A percentile compares a stretch with the other conserved stretches of the same genome.
Conservation (phyloP, 2,888 invertebrate species). For the Drosophila pseudotakahashii region DNA sequence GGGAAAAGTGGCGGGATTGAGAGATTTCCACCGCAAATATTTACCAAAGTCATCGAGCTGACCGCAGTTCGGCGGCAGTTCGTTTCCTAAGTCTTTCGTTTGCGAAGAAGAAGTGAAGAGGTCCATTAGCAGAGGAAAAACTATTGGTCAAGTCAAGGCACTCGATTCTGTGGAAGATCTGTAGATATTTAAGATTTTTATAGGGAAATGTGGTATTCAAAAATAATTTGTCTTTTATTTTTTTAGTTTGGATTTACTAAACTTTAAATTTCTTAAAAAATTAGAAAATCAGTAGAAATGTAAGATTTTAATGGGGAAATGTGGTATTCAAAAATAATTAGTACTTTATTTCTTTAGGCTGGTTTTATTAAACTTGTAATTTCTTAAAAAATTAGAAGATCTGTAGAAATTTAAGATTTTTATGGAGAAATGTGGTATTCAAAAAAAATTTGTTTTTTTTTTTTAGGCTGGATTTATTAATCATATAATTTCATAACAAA, state of each 20-base stretch:
- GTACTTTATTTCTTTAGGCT: background rate
- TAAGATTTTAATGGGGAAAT: too few species aligned
- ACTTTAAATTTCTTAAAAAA: too few species aligned
- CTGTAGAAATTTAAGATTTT: background rate
- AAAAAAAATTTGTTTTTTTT: background rate
- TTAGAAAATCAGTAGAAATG: background rate
- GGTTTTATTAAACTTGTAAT: too few species aligned
- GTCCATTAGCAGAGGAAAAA: slow-evolving; percentile 24
- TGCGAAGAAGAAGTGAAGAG: slow-evolving; percentile 2
- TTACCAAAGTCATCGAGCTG: slow-evolving; percentile 35
- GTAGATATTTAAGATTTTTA: background rate
- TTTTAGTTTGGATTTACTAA: background rate
- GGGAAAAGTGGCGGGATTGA: slow-evolving; percentile 20
- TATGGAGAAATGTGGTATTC: too few species aligned
- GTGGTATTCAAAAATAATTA: background rate
- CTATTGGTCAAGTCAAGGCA: background rate
- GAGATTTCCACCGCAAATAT: slow-evolving; percentile 53
- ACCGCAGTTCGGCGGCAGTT: slow-evolving; percentile 11
- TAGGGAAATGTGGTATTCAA: too few species aligned
- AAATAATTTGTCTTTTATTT: background rate
- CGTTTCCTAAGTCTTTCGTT: slow-evolving; percentile 26
- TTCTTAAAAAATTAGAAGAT: too few species aligned
- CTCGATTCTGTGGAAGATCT: background rate
- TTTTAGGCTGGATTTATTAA: too few species aligned
- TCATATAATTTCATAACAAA: too few species aligned